Conservation (phyloP, 64 coral and sea anemone genomes). For the Orbicella faveolata region DNA sequence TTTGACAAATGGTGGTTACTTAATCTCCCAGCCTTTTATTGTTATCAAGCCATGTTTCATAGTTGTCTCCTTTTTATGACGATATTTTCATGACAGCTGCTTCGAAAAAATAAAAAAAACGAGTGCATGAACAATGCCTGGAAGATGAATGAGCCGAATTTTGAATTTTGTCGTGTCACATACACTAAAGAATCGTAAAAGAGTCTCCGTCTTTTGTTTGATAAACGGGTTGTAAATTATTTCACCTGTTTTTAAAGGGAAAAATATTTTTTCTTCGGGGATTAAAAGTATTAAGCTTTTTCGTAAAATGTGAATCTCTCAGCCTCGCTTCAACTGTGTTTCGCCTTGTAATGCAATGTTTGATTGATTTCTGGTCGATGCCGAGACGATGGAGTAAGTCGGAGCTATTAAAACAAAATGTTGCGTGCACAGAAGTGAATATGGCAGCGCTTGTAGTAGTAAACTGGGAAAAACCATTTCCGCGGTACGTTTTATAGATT, state of each 20-base stretch:
- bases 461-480: slow-evolving; percentile 19
- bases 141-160: not conserved
- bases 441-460: not conserved
- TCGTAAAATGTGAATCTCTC: not conserved
- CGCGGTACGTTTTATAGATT: slow-evolving; percentile 16
- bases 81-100: not conserved
- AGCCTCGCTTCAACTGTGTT: too few species aligned
- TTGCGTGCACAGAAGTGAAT: slow-evolving; percentile 6
- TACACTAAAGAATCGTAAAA: too few species aligned
- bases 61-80: not conserved
- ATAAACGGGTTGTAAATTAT: not conserved
- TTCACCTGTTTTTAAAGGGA: not conserved
- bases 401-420: not conserved
- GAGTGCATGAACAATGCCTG: not conserved
- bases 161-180: not conserved
- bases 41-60: not conserved
- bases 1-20: not conserved
- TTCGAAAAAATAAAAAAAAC: not conserved
- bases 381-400: not conserved
- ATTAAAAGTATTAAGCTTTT: slow-evolving; percentile 1
- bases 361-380: not conserved
- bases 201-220: too few species aligned
- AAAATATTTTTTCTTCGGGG: not conserved
- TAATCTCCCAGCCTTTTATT: not conserved
- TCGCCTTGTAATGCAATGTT: not conserved